Evolutionary conservation across 2,888 invertebrate genomes (phyloP).

Genomic region (Nymphalis urticae): DNA sequence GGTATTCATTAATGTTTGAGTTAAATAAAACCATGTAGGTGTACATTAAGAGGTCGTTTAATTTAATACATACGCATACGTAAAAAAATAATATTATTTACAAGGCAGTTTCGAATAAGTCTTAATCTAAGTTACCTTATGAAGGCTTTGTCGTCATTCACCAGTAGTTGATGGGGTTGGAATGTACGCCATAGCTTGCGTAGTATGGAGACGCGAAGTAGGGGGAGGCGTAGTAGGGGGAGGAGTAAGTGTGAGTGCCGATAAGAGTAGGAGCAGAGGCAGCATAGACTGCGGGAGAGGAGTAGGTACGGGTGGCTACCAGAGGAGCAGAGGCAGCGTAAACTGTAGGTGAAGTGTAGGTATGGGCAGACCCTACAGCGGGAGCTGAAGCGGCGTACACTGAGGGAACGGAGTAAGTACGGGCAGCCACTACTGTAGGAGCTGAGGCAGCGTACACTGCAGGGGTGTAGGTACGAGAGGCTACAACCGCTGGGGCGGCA

Average conservation of each 20-base stretch:
- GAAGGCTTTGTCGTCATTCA: conserved; percentile 19
- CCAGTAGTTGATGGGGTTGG: conserved; percentile 35
- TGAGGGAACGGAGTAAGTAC: conserved; percentile 39
- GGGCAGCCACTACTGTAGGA: conserved; percentile 39
- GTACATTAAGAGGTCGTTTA: conserved; percentile 27
- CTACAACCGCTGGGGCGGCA: conserved; percentile 40
- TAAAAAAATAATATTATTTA: conserved; percentile 38
- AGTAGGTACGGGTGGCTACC: conserved; percentile 29
- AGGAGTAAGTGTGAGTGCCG: conserved; percentile 25
- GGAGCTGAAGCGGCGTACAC: conserved; percentile 31
- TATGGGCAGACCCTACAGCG: conserved; percentile 26
- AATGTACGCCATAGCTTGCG: conserved; percentile 28
- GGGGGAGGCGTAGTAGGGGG: conserved; percentile 30
- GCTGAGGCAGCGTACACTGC: conserved; percentile 39
- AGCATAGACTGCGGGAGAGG: conserved; percentile 38
- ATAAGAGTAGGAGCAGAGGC: conserved; percentile 36
- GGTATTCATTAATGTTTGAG: conserved; percentile 13
- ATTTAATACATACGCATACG: conserved; percentile 36
- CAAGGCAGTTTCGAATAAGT: conserved; percentile 31
- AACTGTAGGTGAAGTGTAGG: conserved; percentile 32
- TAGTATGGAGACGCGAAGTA: conserved; percentile 30
- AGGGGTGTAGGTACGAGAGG: conserved; percentile 43
- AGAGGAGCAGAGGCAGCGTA: conserved; percentile 41
- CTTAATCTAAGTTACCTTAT: conserved; percentile 22
- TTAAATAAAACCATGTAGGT: conserved; percentile 21